A percentile compares a stretch with the other conserved stretches of the same genome.
Conservation (phyloP, 2,888 invertebrate species). For the Drosophila melanosoma region DNA sequence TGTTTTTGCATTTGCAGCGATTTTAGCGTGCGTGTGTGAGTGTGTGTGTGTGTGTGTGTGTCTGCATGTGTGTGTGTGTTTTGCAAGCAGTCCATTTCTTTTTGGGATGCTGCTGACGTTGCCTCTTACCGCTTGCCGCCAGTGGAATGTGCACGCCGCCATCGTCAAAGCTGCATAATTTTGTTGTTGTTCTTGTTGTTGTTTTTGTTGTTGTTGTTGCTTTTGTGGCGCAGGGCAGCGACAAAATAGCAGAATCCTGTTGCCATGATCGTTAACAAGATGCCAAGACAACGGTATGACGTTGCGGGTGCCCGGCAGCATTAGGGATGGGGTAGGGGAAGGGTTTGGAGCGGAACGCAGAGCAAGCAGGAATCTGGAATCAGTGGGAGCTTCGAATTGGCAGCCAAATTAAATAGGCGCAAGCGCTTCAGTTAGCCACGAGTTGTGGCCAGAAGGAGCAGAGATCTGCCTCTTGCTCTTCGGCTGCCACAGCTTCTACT, state of each 20-base stretch:
- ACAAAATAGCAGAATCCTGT: slow-evolving; percentile 82
- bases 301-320: neutral
- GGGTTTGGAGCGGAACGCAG: slow-evolving; percentile 9
- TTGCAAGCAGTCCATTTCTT: slow-evolving; percentile 72
- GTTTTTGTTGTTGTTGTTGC: slow-evolving; percentile 20
- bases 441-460: slow-evolving; percentile 64
- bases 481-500: neutral
- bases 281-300: slow-evolving; percentile 69
- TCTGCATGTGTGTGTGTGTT: slow-evolving; percentile 40
- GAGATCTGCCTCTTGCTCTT: slow-evolving; percentile 21
- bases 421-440: slow-evolving; percentile 78
- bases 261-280: slow-evolving; percentile 82
- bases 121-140: slow-evolving; percentile 33
- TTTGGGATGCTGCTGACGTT: slow-evolving; percentile 71
- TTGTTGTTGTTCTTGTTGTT: slow-evolving; percentile 26
- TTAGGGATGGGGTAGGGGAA: neutral
- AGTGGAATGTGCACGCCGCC: slow-evolving; percentile 67
- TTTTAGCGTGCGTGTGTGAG: slow-evolving; percentile 33
- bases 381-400: slow-evolving; percentile 76
- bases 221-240: slow-evolving; percentile 74
- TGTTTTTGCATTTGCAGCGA: slow-evolving; percentile 61
- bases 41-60: slow-evolving; percentile 8
- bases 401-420: slow-evolving; percentile 82
- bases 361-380: slow-evolving; percentile 65
- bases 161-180: slow-evolving; percentile 68